These are phyloP conservation scores for Porites lobata DNA, from an alignment of 92 coral and sea anemone species.

Conservation along the genomic window DNA sequence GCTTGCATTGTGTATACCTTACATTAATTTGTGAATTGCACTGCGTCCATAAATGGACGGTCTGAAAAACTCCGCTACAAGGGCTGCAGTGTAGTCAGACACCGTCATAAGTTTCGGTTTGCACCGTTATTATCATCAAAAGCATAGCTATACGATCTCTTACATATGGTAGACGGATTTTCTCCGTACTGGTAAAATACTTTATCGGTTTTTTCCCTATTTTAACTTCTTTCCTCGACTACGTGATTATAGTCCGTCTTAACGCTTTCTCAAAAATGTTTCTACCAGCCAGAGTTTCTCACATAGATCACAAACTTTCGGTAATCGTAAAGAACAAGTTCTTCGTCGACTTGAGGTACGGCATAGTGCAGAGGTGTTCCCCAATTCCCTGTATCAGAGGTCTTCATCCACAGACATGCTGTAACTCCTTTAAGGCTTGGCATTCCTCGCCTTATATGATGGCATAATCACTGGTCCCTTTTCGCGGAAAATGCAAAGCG, in stretches of 20 bases:
- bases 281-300: background rate
- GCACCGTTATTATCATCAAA: too few relatives aligned
- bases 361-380: constrained; percentile 32
- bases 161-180: too few relatives aligned
- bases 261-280: background rate
- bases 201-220: background rate
- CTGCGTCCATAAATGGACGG: too few relatives aligned
- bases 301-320: background rate
- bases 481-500: constrained; percentile 40
- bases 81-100: too few relatives aligned
- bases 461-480: constrained; percentile 33
- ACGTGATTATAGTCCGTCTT: background rate
- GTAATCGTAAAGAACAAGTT: constrained; percentile 13
- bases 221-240: background rate
- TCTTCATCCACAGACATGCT: constrained; percentile 37
- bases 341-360: constrained; percentile 9
- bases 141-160: too few relatives aligned
- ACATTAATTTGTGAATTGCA: too few relatives aligned
- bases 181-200: too few relatives aligned
- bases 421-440: constrained; percentile 40
- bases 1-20: too few relatives aligned
- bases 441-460: constrained; percentile 24
- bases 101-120: too few relatives aligned
- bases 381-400: constrained; percentile 16
- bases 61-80: too few relatives aligned